Evolutionary conservation across 2,113 vertebrate genomes (phyloP), one percentile per base, ranked within the genome.

Genomic region (Plectropomus leopardus): DNA sequence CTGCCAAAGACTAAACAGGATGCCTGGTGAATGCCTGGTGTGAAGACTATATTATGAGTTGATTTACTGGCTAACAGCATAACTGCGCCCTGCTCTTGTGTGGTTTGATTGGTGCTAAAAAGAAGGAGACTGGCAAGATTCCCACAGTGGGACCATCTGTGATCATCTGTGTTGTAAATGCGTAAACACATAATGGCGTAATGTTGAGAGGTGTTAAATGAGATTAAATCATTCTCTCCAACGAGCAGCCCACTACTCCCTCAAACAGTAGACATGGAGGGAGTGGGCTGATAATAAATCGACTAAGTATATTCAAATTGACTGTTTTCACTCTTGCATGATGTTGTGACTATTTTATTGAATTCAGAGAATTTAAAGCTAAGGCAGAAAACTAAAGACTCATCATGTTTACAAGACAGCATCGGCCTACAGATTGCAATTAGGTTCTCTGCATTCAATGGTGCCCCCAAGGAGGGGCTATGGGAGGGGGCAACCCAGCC

Each of bases 71-170:
- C 66, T 58, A 78, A 59, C 60, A 30, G 61, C 72, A 47, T 15
- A 73, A 72, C 57, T 72, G 68, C 6, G 32, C 54, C 55, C 17
- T 11, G 54, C 23, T 81, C 51, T 64, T 83, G 42, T 47, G 34
- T 67, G 71, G 85, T 73, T 84, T 87, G 70, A 79, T 83, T 80
- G 73, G 78, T 69, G 50, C 80, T 87, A 68, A 82, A 76, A 82
- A 66, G 73, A 82, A 82, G 21, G 59, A 75, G 61, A 3, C 68
- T 87, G 87, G 83, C 83, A 79, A 30, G 40, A 54, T 71, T 89
- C 83, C 87, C 85, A 80, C 76, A 64, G 80, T 64, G 82, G 78
- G 69, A 80, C 88, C 87, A 90, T 92, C 86, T 89, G 87, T 72
- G 83, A 88, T 89, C 84, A 83, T 90, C 81, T 61, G 78, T 80